Evolutionary conservation across 2,113 vertebrate species (phyloP).

Genomic region (Pterocles orientalis): DNA sequence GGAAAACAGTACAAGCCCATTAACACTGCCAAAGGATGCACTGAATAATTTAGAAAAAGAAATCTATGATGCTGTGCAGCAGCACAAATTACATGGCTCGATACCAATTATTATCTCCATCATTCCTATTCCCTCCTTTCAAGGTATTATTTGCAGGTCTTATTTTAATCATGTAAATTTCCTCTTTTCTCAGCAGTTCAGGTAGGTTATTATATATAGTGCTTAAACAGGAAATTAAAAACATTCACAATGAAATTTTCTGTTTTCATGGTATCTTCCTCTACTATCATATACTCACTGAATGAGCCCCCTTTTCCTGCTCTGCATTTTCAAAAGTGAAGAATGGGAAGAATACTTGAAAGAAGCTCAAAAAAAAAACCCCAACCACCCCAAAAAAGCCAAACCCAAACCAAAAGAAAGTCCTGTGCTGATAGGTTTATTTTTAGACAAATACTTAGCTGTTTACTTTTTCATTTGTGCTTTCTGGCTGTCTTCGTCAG

Average conservation of each 20-base stretch:
- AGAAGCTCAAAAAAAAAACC: background rate
- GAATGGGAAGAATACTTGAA: background rate
- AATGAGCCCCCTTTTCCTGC: constrained; percentile 23
- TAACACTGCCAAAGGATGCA: background rate
- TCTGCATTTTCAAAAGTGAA: constrained; percentile 27
- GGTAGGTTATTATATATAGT: constrained; percentile 70
- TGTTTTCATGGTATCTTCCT: constrained; percentile 63
- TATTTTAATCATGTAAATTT: constrained; percentile 75
- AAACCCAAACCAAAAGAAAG: background rate
- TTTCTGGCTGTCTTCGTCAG: background rate
- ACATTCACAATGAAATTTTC: constrained; percentile 32
- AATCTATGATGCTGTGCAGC: background rate
- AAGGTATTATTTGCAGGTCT: constrained; percentile 62
- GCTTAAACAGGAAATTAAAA: constrained; percentile 75
- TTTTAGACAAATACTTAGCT: constrained; percentile 22
- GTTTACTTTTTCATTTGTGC: background rate
- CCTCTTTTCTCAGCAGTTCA: constrained; percentile 59
- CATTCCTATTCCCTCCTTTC: constrained; percentile 21
- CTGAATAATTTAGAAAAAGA: constrained; percentile 30
- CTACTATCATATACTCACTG: constrained; percentile 30
- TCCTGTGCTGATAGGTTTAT: background rate
- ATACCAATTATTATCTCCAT: constrained; percentile 50
- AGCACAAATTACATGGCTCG: constrained; percentile 45
- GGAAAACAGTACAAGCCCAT: background rate
- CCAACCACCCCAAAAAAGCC: background rate